phyloP scores from a whole-genome alignment of 2,888 invertebrate genomes.

The Tolmerus cingulatus region DNA sequence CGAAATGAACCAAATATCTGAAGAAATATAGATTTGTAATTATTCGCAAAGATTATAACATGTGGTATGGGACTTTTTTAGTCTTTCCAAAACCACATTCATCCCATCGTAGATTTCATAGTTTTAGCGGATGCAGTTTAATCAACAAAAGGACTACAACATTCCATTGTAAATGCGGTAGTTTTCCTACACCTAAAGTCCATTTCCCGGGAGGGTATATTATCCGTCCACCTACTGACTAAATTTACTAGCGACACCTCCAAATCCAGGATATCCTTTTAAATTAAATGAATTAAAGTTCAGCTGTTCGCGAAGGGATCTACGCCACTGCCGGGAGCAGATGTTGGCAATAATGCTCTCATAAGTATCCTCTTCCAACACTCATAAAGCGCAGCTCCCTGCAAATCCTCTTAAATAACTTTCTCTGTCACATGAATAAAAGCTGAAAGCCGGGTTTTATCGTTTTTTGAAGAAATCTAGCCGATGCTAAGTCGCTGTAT shows the following conservation, averaged over 20 bases:
- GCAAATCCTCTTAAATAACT: conserved; percentile 37
- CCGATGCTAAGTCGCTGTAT: conserved; percentile 13
- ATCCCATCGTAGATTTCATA: too few relatives aligned
- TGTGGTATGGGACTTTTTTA: too few relatives aligned
- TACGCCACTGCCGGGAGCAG: not conserved
- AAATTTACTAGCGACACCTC: not conserved
- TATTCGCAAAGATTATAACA: too few relatives aligned
- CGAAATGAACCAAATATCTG: too few relatives aligned
- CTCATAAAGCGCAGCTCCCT: conserved; percentile 32
- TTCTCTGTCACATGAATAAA: conserved; percentile 25
- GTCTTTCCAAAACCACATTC: too few relatives aligned
- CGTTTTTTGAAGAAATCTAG: conserved; percentile 6
- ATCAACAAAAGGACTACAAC: not conserved
- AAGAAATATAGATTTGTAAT: too few relatives aligned
- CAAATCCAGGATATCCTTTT: not conserved
- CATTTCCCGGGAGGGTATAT: not conserved
- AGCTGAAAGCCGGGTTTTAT: conserved; percentile 7
- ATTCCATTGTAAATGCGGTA: not conserved
- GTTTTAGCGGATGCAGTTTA: not conserved
- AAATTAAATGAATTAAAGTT: not conserved
- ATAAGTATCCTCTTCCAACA: not conserved
- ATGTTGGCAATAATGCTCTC: conserved; percentile 24
- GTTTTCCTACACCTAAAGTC: not conserved
- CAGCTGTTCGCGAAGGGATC: not conserved
- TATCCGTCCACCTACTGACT: not conserved